Conservation (phyloP, 1,140 invertebrate genomes). For the Oryzaephilus surinamensis region DNA sequence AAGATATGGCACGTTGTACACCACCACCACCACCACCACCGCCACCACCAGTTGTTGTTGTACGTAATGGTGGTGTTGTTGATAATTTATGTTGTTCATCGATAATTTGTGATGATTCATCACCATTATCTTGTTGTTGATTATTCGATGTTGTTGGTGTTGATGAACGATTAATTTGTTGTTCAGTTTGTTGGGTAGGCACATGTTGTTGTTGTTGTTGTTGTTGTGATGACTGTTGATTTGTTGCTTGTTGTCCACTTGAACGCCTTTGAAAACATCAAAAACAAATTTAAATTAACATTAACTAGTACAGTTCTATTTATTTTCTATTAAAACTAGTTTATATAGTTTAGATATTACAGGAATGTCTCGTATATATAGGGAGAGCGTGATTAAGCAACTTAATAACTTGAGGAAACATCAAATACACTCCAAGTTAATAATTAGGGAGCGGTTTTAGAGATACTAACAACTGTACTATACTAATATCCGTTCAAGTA, state of each 20-base stretch:
- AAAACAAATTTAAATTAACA: slow-evolving; percentile 1
- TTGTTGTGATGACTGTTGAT: slow-evolving; percentile 4
- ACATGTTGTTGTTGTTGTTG: slow-evolving; percentile 9
- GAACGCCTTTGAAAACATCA: not conserved
- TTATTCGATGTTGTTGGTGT: slow-evolving; percentile 2
- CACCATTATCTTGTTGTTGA: no score
- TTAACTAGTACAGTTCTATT: not conserved
- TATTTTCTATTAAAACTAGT: not conserved
- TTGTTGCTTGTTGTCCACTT: not conserved
- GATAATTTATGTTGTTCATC: slow-evolving; percentile 8
- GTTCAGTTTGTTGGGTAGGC: slow-evolving; percentile 7
- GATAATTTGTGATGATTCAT: not conserved
- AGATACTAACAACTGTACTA: no score
- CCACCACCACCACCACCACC: slow-evolving; percentile 3
- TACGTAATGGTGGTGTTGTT: not conserved
- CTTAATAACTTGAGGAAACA: no score
- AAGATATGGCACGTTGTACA: slow-evolving; percentile 33
- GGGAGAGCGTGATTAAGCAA: no score
- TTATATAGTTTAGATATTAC: no score
- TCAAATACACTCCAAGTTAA: no score
- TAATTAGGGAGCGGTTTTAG: no score
- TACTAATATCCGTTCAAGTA: no score
- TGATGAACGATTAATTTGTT: no score
- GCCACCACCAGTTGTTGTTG: not conserved
- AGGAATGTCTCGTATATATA: no score